Percentiles rank a stretch among this genome's conserved stretches.
phyloP scores from a whole-genome alignment of 2,113 vertebrate species.

The Trogon melanurus region DNA sequence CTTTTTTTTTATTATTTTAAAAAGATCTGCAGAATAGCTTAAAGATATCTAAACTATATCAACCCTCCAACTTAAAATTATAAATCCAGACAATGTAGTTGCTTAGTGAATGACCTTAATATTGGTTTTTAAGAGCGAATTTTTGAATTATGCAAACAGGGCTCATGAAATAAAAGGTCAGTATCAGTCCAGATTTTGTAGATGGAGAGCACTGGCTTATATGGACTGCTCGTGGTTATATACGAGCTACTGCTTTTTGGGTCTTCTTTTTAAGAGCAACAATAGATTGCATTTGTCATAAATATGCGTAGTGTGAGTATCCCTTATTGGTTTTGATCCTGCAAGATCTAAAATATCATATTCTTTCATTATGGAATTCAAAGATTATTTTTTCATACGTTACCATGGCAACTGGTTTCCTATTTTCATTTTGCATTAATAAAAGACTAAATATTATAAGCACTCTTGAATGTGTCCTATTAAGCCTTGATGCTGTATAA shows the following conservation, averaged over 20 bases:
- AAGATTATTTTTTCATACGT: not conserved
- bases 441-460: conserved; percentile 39
- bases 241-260: not conserved
- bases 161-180: not conserved
- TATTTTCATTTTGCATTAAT: conserved; percentile 45
- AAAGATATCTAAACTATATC: not conserved
- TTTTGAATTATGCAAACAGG: not conserved
- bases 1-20: not conserved
- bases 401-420: conserved; percentile 55
- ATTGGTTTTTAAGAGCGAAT: not conserved
- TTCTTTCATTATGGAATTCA: conserved; percentile 36
- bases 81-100: not conserved
- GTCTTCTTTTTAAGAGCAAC: not conserved
- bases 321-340: not conserved
- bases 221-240: not conserved
- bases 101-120: not conserved
- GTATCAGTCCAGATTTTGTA: not conserved
- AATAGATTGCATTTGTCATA: conserved; percentile 8
- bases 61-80: not conserved
- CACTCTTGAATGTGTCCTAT: conserved; percentile 5
- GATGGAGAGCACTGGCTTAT: not conserved
- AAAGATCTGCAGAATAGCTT: not conserved
- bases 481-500: not conserved
- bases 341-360: conserved; percentile 9
- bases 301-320: not conserved